Base-by-base conservation (phyloP, 2,888 invertebrate genomes). In the Tenthredo livida region DNA sequence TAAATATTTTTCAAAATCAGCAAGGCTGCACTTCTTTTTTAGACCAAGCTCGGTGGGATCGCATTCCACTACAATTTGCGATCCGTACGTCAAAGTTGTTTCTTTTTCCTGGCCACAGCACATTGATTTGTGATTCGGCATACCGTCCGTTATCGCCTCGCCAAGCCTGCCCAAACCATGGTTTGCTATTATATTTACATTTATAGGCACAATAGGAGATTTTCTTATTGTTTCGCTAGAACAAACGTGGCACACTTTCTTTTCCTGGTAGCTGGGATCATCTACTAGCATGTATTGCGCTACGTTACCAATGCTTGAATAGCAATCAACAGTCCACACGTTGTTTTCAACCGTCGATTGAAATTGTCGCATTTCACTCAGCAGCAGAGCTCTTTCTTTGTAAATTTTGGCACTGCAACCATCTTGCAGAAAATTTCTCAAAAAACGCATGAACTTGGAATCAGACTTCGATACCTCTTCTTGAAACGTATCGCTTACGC, bases 221-320 rank as follows among this genome's bases (percentile, higher is more conserved):
- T 9, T 72, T 5, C 43, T n/a, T 9, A 43, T n/a, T 21, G n/a
- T 72, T 43, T 72, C 21, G 9, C 1, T 43, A n/a, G 21, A 72
- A 40, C 72, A 72, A 72, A 72, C n/a, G 15, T 40, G 37, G 40
- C 72, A 72, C 17, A 72, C 40, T 40, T 37, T 72, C 9, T 5
- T 72, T 72, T 72, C 72, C 7, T 40, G 40, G 72, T 72, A 72
- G 37, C 72, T 72, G 7, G n/a, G 72, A 40, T 72, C 72, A 43
- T 72, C 21, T 9, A 43, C 40, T 10, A 72, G 72, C 10, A 72
- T 40, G 43, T 72, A 72, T 6, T 72, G 72, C n/a, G 72, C 72
- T 7, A 40, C 40, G 43, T 72, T 40, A 21, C 72, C 43, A 10
- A 72, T 43, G 3, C 43, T 72, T 9, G 72, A n/a, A 43, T 72